phyloP scores from a whole-genome alignment of 2,888 invertebrate genomes.

The Drosophila gaucha region DNA sequence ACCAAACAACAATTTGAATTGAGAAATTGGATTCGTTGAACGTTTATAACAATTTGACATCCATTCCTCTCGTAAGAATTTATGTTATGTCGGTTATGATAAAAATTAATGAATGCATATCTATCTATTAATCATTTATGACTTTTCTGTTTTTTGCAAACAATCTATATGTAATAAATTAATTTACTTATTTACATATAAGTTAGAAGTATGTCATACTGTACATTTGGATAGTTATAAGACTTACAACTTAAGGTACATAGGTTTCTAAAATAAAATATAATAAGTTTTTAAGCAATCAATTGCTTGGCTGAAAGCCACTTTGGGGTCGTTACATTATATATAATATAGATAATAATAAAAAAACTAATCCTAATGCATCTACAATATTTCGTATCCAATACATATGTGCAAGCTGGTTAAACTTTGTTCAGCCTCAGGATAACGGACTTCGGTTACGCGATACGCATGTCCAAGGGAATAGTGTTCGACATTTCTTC shows the following conservation, averaged over 20 bases:
- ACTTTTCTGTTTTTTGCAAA: too few species aligned
- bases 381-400: constrained; percentile 5
- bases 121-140: too few species aligned
- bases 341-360: background rate
- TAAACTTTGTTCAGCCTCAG: constrained; percentile 12
- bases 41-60: too few species aligned
- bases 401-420: constrained; percentile 24
- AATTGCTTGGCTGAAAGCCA: constrained; percentile 31
- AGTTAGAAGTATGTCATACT: constrained; percentile 20
- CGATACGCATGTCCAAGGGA: background rate
- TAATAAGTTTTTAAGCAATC: constrained; percentile 7
- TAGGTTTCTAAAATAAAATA: background rate
- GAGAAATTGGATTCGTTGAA: too few species aligned
- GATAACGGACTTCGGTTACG: background rate
- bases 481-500: background rate
- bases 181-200: constrained; percentile 12
- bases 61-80: too few species aligned
- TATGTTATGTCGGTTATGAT: too few species aligned
- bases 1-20: too few species aligned
- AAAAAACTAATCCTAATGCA: background rate
- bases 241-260: constrained; percentile 4
- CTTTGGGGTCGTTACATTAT: constrained; percentile 32
- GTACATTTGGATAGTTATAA: background rate
- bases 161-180: background rate
- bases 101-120: too few species aligned